Evolutionary conservation across 2,888 invertebrate genomes (phyloP), one percentile per base, ranked within the genome.

Genomic region (Heteromyza rotundicornis): DNA sequence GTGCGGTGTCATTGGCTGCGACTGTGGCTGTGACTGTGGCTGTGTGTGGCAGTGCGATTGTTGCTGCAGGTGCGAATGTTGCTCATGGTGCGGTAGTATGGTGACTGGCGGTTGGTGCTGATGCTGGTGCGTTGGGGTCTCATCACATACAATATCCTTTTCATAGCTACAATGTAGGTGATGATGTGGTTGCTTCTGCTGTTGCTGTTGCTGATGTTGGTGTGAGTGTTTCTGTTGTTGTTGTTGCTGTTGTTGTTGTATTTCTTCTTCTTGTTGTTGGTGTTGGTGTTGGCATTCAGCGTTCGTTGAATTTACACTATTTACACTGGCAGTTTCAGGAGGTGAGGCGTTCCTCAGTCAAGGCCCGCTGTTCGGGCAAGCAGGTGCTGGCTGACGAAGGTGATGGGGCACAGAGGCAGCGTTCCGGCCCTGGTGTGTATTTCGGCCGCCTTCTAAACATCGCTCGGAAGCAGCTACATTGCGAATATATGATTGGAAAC

Each of bases 391-490:
- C 82, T 83, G 84, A 83, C 83, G 84, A 83, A 82, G 83, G 83
- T 83, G 84, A 84, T 83, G 84, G 87, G 84, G 86, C 87, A 82
- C 86, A 87, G 84, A 87, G 86, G 82, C 86, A 86, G 83, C 82
- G 86, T 80, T 84, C 82, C 81, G 84, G 85, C 87, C 84, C 85
- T 88, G 84, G 85, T 88, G 82, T 81, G 86, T 88, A 88, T 88
- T 82, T 84, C 81, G 80, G 84, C 89, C 91, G 82, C 87, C 88
- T 84, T 86, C 88, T 86, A 92, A 92, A 86, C 92, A 93, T 86
- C 89, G 92, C 86, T 94, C 94, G 84, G 92, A 94, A 84, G 92
- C 93, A 89, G 91, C 87, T 90, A 85, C 80, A 85, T 61, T n/a
- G n/a, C n/a, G n/a, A n/a, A n/a, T n/a, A n/a, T n/a, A n/a, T n/a